Conservation (phyloP, 2,888 invertebrate genomes). For the Antheraea assamensis region DNA sequence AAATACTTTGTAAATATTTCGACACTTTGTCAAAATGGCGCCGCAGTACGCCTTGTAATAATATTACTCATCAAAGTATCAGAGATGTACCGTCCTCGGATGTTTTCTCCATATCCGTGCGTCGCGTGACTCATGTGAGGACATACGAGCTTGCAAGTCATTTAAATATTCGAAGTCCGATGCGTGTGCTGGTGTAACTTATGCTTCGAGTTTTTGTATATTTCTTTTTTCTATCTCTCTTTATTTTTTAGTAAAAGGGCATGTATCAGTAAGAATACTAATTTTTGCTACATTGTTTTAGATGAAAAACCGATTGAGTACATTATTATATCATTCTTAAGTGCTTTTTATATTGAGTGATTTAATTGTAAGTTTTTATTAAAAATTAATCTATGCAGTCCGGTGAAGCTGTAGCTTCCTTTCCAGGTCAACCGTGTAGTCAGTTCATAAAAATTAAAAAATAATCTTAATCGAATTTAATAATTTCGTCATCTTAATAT, state of each 20-base stretch:
- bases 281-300: no score
- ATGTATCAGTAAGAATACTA: background rate
- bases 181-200: background rate
- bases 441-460: no score
- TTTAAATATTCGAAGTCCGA: slow-evolving; percentile 2
- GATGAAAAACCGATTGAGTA: no score
- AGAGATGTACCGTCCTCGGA: slow-evolving; percentile 50
- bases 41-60: slow-evolving; percentile 19
- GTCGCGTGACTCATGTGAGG: slow-evolving; percentile 45
- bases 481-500: no score
- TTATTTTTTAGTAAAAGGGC: background rate
- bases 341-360: no score
- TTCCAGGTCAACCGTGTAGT: no score
- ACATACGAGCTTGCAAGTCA: slow-evolving; percentile 13
- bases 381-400: no score
- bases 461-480: no score
- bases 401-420: no score
- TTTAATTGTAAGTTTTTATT: no score
- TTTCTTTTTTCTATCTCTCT: background rate
- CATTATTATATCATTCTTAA: no score
- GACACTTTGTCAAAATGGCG: slow-evolving; percentile 20
- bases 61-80: slow-evolving; percentile 41
- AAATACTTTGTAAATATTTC: slow-evolving; percentile 2
- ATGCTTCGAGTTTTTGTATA: background rate
- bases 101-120: slow-evolving; percentile 65